Conservation (phyloP, 1,140 invertebrate genomes). For the Chelonus insularis region DNA sequence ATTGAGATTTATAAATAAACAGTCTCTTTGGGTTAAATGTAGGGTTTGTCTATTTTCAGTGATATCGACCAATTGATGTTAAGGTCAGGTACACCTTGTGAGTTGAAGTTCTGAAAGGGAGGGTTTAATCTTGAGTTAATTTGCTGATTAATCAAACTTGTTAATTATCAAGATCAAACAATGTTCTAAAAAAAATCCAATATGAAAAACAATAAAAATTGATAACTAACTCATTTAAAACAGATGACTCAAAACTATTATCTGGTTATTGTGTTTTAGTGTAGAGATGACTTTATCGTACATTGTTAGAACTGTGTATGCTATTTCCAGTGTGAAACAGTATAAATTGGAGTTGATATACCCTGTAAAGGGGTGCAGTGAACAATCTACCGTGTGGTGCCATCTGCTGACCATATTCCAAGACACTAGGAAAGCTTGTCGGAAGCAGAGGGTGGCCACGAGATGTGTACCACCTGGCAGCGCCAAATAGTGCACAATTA, state of each 20-base stretch:
- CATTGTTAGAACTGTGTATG: too few species aligned
- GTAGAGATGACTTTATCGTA: too few species aligned
- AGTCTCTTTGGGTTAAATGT: slow-evolving; percentile 42
- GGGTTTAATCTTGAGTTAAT: slow-evolving; percentile 37
- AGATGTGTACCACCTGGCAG: slow-evolving; percentile 49
- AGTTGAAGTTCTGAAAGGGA: slow-evolving; percentile 31
- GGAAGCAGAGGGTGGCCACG: slow-evolving; percentile 28
- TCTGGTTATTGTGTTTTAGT: too few species aligned
- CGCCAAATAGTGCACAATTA: slow-evolving; percentile 35
- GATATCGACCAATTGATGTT: slow-evolving; percentile 54
- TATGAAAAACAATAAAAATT: too few species aligned
- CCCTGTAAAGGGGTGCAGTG: not conserved
- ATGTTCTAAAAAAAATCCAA: too few species aligned
- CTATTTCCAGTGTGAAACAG: too few species aligned
- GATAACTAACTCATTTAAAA: too few species aligned
- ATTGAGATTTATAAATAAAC: slow-evolving; percentile 28
- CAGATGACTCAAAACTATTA: too few species aligned
- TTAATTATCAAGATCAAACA: not conserved
- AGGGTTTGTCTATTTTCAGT: slow-evolving; percentile 48
- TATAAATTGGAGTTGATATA: too few species aligned
- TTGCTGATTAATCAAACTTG: slow-evolving; percentile 42
- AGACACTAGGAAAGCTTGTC: slow-evolving; percentile 1
- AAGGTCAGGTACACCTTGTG: slow-evolving; percentile 50
- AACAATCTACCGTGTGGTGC: slow-evolving; percentile 33
- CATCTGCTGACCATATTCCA: slow-evolving; percentile 34